These are phyloP conservation scores for Lepeophtheirus nordmannii DNA, from an alignment of 2,888 invertebrate genomes.

Conservation along the genomic window DNA sequence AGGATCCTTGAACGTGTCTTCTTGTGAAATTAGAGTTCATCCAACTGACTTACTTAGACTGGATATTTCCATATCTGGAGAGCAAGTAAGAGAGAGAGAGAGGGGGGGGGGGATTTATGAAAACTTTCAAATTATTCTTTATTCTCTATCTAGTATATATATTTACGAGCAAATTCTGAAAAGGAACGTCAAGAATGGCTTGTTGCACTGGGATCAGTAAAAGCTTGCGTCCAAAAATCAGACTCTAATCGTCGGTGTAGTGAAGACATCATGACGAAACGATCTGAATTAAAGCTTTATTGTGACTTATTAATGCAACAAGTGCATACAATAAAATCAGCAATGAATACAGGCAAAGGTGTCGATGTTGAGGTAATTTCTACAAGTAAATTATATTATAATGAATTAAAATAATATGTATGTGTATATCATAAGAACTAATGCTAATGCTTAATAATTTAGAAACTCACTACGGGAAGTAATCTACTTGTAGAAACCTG, in stretches of 20 bases:
- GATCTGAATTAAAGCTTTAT: conserved; percentile 58
- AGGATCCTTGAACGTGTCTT: conserved; percentile 63
- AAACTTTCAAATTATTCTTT: too few species aligned
- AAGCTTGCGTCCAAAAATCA: conserved; percentile 38
- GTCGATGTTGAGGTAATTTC: conserved; percentile 44
- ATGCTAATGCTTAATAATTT: conserved; percentile 27
- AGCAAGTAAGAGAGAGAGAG: conserved; percentile 38
- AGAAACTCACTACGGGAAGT: conserved; percentile 57
- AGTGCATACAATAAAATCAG: conserved; percentile 56
- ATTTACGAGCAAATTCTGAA: conserved; percentile 55
- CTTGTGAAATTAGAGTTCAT: conserved; percentile 60
- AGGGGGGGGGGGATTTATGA: too few species aligned
- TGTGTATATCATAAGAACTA: too few species aligned
- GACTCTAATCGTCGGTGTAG: not conserved
- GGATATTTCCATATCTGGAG: conserved; percentile 63
- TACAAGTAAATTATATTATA: not conserved
- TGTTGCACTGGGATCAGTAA: conserved; percentile 60
- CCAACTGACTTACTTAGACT: conserved; percentile 52
- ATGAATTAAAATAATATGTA: too few species aligned
- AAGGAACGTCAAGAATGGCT: conserved; percentile 66
- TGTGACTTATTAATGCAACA: conserved; percentile 71
- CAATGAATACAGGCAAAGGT: conserved; percentile 41
- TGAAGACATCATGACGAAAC: conserved; percentile 39
- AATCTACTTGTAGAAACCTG: conserved; percentile 58
- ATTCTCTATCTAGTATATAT: conserved; percentile 43